Conservation (phyloP, 2,113 vertebrate species). For the Puma concolor region DNA sequence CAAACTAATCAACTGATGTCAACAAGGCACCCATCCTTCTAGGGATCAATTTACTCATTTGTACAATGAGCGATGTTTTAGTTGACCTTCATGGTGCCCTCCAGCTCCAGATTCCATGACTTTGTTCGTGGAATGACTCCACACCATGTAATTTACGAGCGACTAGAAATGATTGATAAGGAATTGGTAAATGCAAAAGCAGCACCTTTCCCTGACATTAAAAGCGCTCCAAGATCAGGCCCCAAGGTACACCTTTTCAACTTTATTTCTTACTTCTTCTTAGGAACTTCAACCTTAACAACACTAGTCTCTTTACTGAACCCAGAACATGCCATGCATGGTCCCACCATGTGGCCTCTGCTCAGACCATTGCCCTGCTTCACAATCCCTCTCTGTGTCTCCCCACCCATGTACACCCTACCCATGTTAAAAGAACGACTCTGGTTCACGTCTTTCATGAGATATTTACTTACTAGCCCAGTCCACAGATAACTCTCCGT, state of each 20-base stretch:
- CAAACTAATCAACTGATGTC: background rate
- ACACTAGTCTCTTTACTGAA: background rate
- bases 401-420: background rate
- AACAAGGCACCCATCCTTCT: background rate
- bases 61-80: background rate
- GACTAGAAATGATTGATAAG: background rate
- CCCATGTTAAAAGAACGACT: background rate
- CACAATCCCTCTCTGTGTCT: background rate
- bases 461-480: background rate
- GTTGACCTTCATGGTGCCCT: background rate
- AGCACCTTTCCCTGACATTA: background rate
- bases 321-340: background rate
- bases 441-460: background rate
- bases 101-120: background rate
- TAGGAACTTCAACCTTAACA: background rate
- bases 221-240: background rate
- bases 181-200: background rate
- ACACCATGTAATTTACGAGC: background rate
- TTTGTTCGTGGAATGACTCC: background rate
- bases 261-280: background rate
- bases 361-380: background rate
- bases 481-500: background rate
- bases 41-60: background rate
- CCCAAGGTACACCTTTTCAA: background rate
- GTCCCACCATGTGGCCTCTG: no score